These are phyloP conservation scores for Coenobita brevimanus DNA, from an alignment of 1,140 invertebrate species.

Conservation along the genomic window DNA sequence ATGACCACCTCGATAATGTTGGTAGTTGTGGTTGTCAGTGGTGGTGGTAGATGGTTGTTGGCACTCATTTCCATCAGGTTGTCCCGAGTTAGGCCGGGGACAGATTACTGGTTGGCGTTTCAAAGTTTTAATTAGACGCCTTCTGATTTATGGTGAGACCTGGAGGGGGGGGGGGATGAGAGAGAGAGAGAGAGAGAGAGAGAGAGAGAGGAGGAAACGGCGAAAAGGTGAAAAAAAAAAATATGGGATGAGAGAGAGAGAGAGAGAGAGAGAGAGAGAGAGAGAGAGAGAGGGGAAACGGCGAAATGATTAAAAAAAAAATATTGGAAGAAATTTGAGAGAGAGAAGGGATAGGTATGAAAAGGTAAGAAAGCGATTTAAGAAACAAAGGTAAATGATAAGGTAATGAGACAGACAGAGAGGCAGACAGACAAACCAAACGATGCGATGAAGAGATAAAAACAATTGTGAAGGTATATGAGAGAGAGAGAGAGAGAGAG, in stretches of 20 bases:
- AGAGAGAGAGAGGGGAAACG: neutral
- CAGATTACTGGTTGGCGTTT: slow-evolving; percentile 35
- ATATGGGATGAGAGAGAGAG: slow-evolving; percentile 18
- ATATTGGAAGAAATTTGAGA: neutral
- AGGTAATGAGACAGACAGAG: neutral
- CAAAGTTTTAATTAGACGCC: slow-evolving; percentile 51
- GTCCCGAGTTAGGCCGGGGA: neutral
- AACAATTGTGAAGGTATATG: too few species aligned
- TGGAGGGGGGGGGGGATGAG: too few species aligned
- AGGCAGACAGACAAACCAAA: too few species aligned
- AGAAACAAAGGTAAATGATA: neutral
- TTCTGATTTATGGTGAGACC: slow-evolving; percentile 26
- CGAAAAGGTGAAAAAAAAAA: neutral
- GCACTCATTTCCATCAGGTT: slow-evolving; percentile 27
- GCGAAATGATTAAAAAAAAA: neutral
- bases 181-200: slow-evolving; percentile 18
- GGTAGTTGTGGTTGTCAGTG: too few species aligned
- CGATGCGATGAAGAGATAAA: too few species aligned
- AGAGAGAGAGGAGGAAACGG: neutral
- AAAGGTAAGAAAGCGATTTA: neutral
- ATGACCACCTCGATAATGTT: neutral
- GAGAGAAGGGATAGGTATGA: neutral
- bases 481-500: slow-evolving; percentile 17
- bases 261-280: neutral
- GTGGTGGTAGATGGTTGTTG: neutral